These are phyloP conservation scores for Myotis vivesi DNA, from an alignment of 2,797 vertebrate species.

Conservation along the genomic window DNA sequence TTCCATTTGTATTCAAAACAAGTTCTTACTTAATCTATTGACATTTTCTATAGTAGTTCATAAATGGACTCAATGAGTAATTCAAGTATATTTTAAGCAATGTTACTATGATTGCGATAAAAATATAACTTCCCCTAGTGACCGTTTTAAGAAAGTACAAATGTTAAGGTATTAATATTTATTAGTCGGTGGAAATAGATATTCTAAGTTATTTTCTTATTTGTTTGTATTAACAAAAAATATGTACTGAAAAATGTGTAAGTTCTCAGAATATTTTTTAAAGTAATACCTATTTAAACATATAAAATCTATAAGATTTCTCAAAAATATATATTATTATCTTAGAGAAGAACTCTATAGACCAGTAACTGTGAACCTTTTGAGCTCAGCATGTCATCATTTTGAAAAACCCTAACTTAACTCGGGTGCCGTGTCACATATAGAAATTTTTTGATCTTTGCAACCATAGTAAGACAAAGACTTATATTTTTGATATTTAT, in stretches of 20 bases:
- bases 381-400: no score
- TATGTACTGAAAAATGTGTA: background rate
- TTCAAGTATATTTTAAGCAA: background rate
- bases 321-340: background rate
- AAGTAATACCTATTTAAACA: background rate
- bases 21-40: background rate
- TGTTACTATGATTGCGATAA: conserved; percentile 1
- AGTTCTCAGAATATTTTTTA: background rate
- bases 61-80: conserved; percentile 32
- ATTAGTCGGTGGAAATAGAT: background rate
- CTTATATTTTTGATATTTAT: no score
- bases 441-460: no score
- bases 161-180: background rate
- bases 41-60: background rate
- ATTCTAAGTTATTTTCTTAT: background rate
- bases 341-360: background rate
- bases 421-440: no score
- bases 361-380: background rate
- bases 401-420: no score
- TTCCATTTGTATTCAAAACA: conserved; percentile 11
- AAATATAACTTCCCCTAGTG: background rate
- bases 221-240: background rate
- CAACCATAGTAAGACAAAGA: no score
- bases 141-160: background rate
- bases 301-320: background rate